Evolutionary conservation across 2,888 invertebrate genomes (phyloP).

Genomic region (Eupeodes luniger): DNA sequence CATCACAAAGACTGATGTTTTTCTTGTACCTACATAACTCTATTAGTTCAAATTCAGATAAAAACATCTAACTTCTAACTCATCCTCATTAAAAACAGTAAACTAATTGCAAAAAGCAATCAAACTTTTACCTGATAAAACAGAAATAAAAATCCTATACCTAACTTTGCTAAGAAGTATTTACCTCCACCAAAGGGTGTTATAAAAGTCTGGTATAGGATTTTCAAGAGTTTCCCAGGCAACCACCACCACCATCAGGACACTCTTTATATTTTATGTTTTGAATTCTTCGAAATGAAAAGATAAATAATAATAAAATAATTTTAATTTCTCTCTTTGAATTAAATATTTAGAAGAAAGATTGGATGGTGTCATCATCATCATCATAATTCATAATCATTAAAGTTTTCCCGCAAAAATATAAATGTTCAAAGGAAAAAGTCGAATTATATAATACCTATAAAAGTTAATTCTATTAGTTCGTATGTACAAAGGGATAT

Average conservation of each 20-base stretch:
- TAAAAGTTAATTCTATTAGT: not conserved
- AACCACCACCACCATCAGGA: not conserved
- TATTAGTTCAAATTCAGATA: not conserved
- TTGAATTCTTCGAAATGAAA: not conserved
- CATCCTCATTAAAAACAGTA: not conserved
- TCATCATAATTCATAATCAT: not conserved
- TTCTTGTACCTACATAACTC: not conserved
- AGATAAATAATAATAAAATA: conserved; percentile 10
- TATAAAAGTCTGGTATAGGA: not conserved
- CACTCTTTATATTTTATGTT: not conserved
- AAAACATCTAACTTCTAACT: not conserved
- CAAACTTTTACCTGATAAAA: conserved; percentile 2
- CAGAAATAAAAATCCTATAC: not conserved
- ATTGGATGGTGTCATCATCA: not conserved
- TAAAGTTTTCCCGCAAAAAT: not conserved
- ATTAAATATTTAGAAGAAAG: not conserved
- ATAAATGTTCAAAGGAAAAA: not conserved
- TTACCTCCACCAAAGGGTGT: not conserved
- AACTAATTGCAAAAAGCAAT: conserved; percentile 26
- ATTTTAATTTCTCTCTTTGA: conserved; percentile 9
- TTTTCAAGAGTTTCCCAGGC: not conserved
- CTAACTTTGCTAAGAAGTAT: not conserved
- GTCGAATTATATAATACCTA: not conserved
- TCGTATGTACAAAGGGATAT: not conserved
- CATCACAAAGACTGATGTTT: not conserved